phyloP scores from a whole-genome alignment of 2,888 invertebrate species.

The Ypsolopha scabrella region DNA sequence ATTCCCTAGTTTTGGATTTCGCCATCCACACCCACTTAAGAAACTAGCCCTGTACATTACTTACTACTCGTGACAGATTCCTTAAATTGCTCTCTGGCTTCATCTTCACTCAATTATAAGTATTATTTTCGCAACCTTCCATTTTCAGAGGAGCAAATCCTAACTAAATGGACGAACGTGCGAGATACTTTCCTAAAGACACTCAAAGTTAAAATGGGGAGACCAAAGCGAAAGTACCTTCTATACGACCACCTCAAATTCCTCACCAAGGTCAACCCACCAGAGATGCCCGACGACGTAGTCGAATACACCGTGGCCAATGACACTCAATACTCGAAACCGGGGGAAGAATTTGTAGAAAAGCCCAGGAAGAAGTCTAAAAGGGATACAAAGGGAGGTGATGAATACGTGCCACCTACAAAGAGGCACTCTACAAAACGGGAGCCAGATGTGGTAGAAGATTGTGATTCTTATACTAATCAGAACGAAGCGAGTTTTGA shows the following conservation, averaged over 20 bases:
- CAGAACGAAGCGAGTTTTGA: background rate
- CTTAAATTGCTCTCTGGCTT: too few species aligned
- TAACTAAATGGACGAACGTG: conserved; percentile 55
- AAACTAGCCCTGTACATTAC: too few species aligned
- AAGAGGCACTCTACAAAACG: background rate
- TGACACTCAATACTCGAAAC: conserved; percentile 15
- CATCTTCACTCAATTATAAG: background rate
- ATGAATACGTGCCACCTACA: background rate
- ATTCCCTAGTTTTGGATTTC: too few species aligned
- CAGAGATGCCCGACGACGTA: conserved; percentile 13
- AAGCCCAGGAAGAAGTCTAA: background rate
- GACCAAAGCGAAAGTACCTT: conserved; percentile 38
- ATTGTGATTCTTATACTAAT: background rate
- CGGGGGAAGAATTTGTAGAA: background rate
- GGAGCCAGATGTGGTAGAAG: background rate
- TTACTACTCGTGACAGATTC: too few species aligned
- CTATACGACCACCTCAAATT: conserved; percentile 44
- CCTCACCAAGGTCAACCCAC: conserved; percentile 27
- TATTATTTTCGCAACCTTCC: background rate
- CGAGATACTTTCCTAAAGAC: conserved; percentile 53
- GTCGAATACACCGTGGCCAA: conserved; percentile 1
- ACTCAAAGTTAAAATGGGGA: conserved; percentile 35
- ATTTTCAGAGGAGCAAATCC: conserved; percentile 39
- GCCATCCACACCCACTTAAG: too few species aligned
- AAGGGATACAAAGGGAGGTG: background rate